Base-by-base conservation (phyloP, 2,888 invertebrate species). In the Panzeria rudis region DNA sequence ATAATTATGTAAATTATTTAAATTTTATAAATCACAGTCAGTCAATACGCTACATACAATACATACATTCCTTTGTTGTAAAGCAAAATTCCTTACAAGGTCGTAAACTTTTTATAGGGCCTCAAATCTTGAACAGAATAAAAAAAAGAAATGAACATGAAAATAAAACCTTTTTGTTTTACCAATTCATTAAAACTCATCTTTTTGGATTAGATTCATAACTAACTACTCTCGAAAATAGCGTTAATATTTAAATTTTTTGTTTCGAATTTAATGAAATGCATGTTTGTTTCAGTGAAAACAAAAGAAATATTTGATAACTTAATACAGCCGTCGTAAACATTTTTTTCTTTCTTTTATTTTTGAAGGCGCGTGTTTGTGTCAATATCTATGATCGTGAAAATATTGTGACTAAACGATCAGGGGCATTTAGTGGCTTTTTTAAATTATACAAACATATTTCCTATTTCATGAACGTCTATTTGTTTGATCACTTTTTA, bases 1-100 rank as follows among this genome's bases (percentile, higher is more conserved):
- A 80, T 64, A 72, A 72, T 64, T 80, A 80, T 80, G 79, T 80
- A 64, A 80, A 72, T 72, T 56, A 38, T 47, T 56, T 56, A 52
- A 35, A n/a, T 44, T 72, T 64, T 4, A 32, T 71, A 47, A 68
- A 59, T 59, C 29, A 29, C 20, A 17, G n/a, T 38, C 29, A 4
- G 29, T 29, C 29, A 29, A 29, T 29, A 29, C 29, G 29, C 5
- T 29, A 13, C 9, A 38, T 38, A 38, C 38, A 38, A 3, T 13
- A 13, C 13, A 38, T 9, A 38, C 13, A 11, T 13, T 38, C 38
- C 2, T 66, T 56, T 54, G 23, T 78, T 68, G 61, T 69, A 29
- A 38, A 78, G 38, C 8, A 20, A 69, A 50, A 78, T 78, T 59
- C 61, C 59, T 50, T 52, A 69, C n/a, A n/a, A n/a, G 47, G 35